A percentile compares a stretch with the other conserved stretches of the same genome.
Evolutionary conservation across 2,113 vertebrate genomes (phyloP).

Genomic region (Spea bombifrons): DNA sequence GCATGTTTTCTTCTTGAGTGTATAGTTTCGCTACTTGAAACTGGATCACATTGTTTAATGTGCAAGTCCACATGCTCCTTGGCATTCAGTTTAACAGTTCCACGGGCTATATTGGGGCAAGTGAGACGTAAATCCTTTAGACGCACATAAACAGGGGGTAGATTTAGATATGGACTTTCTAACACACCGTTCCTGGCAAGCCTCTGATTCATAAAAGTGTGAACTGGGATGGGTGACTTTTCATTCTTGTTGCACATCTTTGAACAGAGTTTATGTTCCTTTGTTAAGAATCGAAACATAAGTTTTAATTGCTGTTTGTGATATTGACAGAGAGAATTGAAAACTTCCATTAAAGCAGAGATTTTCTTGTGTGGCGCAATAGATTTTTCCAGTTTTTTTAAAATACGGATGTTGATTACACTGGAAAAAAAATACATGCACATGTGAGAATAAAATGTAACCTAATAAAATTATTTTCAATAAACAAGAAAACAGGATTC

Average conservation of each 20-base stretch:
- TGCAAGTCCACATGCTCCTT: constrained; percentile 16
- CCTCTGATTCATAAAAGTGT: constrained; percentile 66
- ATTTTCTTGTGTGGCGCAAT: constrained; percentile 72
- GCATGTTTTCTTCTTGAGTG: constrained; percentile 5
- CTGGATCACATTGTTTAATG: background rate
- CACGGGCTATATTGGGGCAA: constrained; percentile 57
- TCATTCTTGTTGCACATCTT: constrained; percentile 64
- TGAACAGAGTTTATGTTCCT: constrained; percentile 64
- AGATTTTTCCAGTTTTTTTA: constrained; percentile 69
- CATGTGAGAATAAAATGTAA: constrained; percentile 34
- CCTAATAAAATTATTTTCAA: too few relatives aligned
- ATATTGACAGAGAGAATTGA: constrained; percentile 76
- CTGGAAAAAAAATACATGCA: constrained; percentile 70
- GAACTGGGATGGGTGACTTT: constrained; percentile 61
- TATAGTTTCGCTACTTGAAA: constrained; percentile 18
- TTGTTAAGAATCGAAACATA: constrained; percentile 77
- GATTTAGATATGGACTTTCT: constrained; percentile 65
- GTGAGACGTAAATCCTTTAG: constrained; percentile 74
- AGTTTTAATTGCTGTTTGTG: constrained; percentile 77
- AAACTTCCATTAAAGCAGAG: constrained; percentile 77
- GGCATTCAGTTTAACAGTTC: constrained; percentile 56
- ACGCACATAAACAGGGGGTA: constrained; percentile 66
- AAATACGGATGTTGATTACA: constrained; percentile 62
- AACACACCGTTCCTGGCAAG: constrained; percentile 69
- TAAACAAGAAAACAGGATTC: too few relatives aligned